Conservation (phyloP, 2,888 invertebrate genomes). For the Dorcus parallelipipedus region DNA sequence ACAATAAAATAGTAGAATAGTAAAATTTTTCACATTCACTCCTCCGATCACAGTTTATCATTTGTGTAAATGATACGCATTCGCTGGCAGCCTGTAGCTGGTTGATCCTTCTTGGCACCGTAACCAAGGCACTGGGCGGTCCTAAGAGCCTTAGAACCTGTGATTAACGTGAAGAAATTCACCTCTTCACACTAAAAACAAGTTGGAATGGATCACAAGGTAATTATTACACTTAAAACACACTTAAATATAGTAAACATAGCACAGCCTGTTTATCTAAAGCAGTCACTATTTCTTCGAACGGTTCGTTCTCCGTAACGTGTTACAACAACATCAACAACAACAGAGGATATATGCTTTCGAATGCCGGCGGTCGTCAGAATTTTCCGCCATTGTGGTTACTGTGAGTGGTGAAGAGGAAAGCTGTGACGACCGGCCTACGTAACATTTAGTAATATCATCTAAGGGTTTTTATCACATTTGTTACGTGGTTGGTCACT, state of each 20-base stretch:
- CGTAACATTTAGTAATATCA: slow-evolving; percentile 4
- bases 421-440: neutral
- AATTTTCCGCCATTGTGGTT: neutral
- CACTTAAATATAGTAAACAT: slow-evolving; percentile 22
- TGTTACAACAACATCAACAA: too few relatives aligned
- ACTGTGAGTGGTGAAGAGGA: neutral
- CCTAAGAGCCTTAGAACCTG: slow-evolving; percentile 25
- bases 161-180: slow-evolving; percentile 31
- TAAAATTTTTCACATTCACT: slow-evolving; percentile 13
- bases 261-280: slow-evolving; percentile 22
- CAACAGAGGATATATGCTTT: too few relatives aligned
- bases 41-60: slow-evolving; percentile 4
- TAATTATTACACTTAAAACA: slow-evolving; percentile 32
- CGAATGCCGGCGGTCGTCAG: neutral
- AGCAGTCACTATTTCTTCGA: slow-evolving; percentile 14
- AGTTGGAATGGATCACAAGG: slow-evolving; percentile 40
- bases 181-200: slow-evolving; percentile 34
- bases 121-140: slow-evolving; percentile 43
- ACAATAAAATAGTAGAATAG: slow-evolving; percentile 15
- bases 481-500: slow-evolving; percentile 48
- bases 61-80: slow-evolving; percentile 2
- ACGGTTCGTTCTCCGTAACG: neutral
- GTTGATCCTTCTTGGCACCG: slow-evolving; percentile 46
- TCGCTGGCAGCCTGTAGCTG: slow-evolving; percentile 47
- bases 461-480: slow-evolving; percentile 17